Base-by-base conservation (phyloP, 2,113 vertebrate species). In the Scartelaos histophorus region DNA sequence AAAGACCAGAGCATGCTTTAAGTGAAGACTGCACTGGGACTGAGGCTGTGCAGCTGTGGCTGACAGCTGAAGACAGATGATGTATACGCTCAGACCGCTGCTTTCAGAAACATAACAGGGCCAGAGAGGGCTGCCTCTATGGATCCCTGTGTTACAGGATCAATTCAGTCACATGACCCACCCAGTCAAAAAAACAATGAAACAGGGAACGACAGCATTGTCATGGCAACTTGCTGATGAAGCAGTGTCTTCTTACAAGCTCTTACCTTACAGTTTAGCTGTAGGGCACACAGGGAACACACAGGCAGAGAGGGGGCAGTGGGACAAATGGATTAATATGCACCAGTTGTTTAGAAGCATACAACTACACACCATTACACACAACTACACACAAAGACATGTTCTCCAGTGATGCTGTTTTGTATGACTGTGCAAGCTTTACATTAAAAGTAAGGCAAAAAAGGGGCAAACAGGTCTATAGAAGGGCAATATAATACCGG, bases 191-290 rank as follows among this genome's bases (percentile, higher is more conserved):
- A 85, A 88, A 64, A 85, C 88, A 87, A 83, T 89, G 80, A 88
- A 90, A 90, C 13, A 34, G 73, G 79, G 88, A 83, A 84, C 73
- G 82, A 83, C 78, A 2, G 75, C 85, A 90, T 88, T 91, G 90
- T 91, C 82, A 85, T 86, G 76, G 83, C 73, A 81, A 89, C 79
- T 78, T 89, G 92, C 92, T 93, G 91, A 94, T 89, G 77, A 64
- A 38, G 91, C 91, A 91, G 85, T 90, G 90, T 91, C 89, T 92
- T 91, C 91, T 92, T 89, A 91, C 92, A 88, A 78, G 86, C 89
- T 81, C 76, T 86, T 87, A 90, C 91, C 85, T 90, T 89, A 88
- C 76, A 83, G 74, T 84, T 81, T 69, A 76, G 70, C 73, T 81
- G 86, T 72, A 88, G 86, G 89, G 84, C 83, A 84, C 64, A 62